phyloP scores from a whole-genome alignment of 2,113 vertebrate species.

The Steatornis caripensis region DNA sequence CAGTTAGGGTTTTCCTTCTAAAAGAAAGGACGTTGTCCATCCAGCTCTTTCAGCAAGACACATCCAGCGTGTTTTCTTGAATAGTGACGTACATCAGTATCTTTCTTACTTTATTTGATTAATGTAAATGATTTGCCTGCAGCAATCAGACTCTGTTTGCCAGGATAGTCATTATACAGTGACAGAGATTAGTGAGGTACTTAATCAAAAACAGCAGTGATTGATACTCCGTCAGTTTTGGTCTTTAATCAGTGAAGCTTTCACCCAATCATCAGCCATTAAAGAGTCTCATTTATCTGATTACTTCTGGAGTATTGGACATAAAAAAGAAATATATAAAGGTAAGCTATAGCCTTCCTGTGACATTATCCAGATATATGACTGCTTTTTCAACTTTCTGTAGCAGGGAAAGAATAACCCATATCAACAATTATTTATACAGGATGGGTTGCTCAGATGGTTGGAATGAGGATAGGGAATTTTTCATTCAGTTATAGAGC shows the following conservation, averaged over 20 bases:
- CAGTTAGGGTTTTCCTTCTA: not conserved
- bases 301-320: conserved; percentile 21
- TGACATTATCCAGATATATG: not conserved
- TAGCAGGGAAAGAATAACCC: not conserved
- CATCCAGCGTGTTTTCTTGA: not conserved
- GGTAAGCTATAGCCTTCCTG: not conserved
- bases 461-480: not conserved
- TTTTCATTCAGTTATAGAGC: not conserved
- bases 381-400: not conserved
- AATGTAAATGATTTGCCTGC: conserved; percentile 59
- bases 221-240: conserved; percentile 58
- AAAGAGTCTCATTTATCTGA: conserved; percentile 45
- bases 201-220: conserved; percentile 67
- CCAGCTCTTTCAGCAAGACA: not conserved
- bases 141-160: conserved; percentile 60
- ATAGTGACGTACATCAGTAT: not conserved
- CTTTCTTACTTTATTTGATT: conserved; percentile 54
- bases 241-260: conserved; percentile 64
- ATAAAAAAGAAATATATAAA: not conserved
- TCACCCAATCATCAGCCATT: conserved; percentile 52
- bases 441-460: not conserved
- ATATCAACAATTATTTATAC: not conserved
- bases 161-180: conserved; percentile 57
- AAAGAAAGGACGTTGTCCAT: not conserved
- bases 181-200: conserved; percentile 64